phyloP scores from a whole-genome alignment of 2,888 invertebrate genomes.

The Phengaris alcon region DNA sequence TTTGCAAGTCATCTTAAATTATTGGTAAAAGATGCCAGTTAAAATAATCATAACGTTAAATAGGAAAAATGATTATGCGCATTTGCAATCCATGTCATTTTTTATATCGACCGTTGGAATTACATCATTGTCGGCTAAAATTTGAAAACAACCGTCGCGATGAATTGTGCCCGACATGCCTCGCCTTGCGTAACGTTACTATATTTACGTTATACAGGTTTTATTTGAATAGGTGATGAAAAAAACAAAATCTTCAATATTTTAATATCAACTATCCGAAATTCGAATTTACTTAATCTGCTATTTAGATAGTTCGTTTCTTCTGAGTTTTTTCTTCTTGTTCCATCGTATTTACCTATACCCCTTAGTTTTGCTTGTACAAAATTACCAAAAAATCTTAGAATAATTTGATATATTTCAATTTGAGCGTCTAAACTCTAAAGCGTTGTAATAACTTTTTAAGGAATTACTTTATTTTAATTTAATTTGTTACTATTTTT shows the following conservation, averaged over 20 bases:
- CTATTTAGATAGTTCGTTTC: not conserved
- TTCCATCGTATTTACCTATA: no score
- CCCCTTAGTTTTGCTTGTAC: no score
- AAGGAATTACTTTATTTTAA: no score
- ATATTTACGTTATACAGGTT: slow-evolving; percentile 37
- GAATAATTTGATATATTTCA: no score
- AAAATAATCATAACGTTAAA: slow-evolving; percentile 10
- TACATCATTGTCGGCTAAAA: slow-evolving; percentile 57
- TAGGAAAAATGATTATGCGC: slow-evolving; percentile 40
- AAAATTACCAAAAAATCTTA: not conserved
- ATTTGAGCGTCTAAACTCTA: no score
- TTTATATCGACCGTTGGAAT: slow-evolving; percentile 45
- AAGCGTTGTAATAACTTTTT: not conserved
- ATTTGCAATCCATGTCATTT: slow-evolving; percentile 54
- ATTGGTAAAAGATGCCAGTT: not conserved
- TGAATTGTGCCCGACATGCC: slow-evolving; percentile 52
- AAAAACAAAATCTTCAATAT: not conserved
- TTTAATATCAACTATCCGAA: no score
- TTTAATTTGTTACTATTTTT: not conserved
- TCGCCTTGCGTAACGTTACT: slow-evolving; percentile 58
- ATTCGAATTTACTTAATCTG: no score
- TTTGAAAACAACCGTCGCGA: slow-evolving; percentile 48
- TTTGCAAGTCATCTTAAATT: slow-evolving; percentile 17
- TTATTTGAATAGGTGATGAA: slow-evolving; percentile 22
- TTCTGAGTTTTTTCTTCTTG: no score